A percentile compares a stretch with the other conserved stretches of the same genome.
Conservation (phyloP, 1,140 invertebrate genomes). For the Heliconius himera region DNA sequence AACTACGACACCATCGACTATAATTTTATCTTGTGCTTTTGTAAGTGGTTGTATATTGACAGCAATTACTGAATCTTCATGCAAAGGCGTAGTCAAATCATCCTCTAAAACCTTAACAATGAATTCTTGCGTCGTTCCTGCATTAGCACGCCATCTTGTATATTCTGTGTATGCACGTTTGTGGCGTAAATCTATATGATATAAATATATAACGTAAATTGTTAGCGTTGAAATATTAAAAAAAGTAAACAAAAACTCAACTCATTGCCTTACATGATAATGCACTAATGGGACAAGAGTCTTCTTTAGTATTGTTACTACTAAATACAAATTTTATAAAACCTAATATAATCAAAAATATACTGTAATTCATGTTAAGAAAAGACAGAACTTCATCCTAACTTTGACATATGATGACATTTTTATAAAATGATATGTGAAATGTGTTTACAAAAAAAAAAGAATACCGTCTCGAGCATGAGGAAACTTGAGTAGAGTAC, state of each 20-base stretch:
- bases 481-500: background rate
- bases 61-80: constrained; percentile 51
- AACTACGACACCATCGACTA: constrained; percentile 60
- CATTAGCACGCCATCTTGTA: constrained; percentile 63
- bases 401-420: constrained; percentile 51
- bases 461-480: background rate
- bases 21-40: constrained; percentile 56
- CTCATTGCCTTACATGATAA: constrained; percentile 53
- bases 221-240: background rate
- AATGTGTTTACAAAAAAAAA: constrained; percentile 38
- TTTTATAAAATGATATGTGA: background rate
- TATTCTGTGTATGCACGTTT: constrained; percentile 66
- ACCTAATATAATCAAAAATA: constrained; percentile 64
- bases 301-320: constrained; percentile 52
- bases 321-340: constrained; percentile 54
- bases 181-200: constrained; percentile 52
- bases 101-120: constrained; percentile 75
- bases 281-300: constrained; percentile 50
- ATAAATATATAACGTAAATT: constrained; percentile 15
- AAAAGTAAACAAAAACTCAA: background rate
- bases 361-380: constrained; percentile 68
- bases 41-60: constrained; percentile 62
- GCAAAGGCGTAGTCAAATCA: constrained; percentile 51
- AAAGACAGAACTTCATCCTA: constrained; percentile 54
- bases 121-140: constrained; percentile 63